A percentile compares a stretch with the other conserved stretches of the same genome.
These are phyloP conservation scores for Drosophila nr. perissopoda DNA, from an alignment of 2,888 invertebrate species.

Conservation along the genomic window DNA sequence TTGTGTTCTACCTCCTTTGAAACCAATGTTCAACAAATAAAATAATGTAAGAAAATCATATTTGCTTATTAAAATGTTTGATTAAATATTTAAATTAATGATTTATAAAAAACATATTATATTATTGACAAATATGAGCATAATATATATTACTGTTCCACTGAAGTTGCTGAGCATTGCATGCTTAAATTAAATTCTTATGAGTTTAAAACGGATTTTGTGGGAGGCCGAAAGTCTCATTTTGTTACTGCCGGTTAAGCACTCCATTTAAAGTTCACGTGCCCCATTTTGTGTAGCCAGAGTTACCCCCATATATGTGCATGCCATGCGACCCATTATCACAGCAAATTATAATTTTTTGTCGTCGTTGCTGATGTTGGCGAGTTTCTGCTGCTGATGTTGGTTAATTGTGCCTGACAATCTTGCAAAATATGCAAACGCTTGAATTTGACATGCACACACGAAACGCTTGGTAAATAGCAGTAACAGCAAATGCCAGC, in stretches of 20 bases:
- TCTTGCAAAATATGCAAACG: slow-evolving; percentile 79
- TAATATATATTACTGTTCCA: not conserved
- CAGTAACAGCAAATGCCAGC: slow-evolving; percentile 63
- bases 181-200: not conserved
- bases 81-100: not conserved
- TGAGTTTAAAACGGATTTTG: not conserved
- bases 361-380: slow-evolving; percentile 29
- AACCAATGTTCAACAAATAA: not conserved
- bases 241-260: slow-evolving; percentile 35
- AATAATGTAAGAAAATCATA: not conserved
- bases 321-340: slow-evolving; percentile 54
- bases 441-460: slow-evolving; percentile 80
- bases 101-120: not conserved
- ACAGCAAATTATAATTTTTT: slow-evolving; percentile 72
- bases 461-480: slow-evolving; percentile 78
- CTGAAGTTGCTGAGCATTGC: not conserved
- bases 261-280: slow-evolving; percentile 48
- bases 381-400: slow-evolving; percentile 66
- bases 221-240: slow-evolving; percentile 1
- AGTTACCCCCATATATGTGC: slow-evolving; percentile 29
- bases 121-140: not conserved
- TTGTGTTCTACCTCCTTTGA: not conserved
- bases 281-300: slow-evolving; percentile 43
- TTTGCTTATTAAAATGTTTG: not conserved
- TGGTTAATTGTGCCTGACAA: slow-evolving; percentile 78